phyloP scores from a whole-genome alignment of 2,797 vertebrate genomes.

The Gila robusta region DNA sequence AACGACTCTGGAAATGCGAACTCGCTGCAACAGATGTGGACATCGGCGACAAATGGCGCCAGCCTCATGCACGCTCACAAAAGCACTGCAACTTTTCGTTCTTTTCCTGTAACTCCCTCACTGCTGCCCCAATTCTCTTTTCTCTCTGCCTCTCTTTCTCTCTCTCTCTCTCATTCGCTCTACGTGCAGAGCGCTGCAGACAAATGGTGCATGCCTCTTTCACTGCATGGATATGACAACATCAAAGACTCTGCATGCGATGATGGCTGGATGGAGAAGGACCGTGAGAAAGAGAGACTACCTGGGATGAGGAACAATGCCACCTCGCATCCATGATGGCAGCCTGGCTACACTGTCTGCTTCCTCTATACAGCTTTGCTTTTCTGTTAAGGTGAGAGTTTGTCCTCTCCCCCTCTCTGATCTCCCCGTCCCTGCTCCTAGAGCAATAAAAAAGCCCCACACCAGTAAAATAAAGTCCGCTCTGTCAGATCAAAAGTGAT shows the following conservation, averaged over 20 bases:
- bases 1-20: not conserved
- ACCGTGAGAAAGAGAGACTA: constrained; percentile 85
- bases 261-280: constrained; percentile 81
- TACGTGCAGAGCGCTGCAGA: constrained; percentile 58
- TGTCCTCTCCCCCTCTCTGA: constrained; percentile 57
- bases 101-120: constrained; percentile 52
- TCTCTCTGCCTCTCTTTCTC: constrained; percentile 46
- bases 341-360: constrained; percentile 90
- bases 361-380: constrained; percentile 69
- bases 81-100: constrained; percentile 59
- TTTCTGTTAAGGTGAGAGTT: constrained; percentile 54
- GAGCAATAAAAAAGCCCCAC: constrained; percentile 60
- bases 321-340: constrained; percentile 90
- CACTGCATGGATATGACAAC: constrained; percentile 62
- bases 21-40: not conserved
- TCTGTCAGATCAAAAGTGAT: constrained; percentile 89
- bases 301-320: constrained; percentile 92
- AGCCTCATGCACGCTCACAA: constrained; percentile 39
- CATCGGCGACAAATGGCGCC: not conserved
- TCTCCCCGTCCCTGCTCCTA: constrained; percentile 61
- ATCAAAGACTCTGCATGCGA: constrained; percentile 81
- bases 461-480: constrained; percentile 87
- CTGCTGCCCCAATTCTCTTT: constrained; percentile 47
- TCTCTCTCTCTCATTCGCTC: constrained; percentile 33
- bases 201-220: constrained; percentile 61